Evolutionary conservation across 2,113 vertebrate genomes (phyloP), one percentile per base, ranked within the genome.

Genomic region (Cichladusa arquata): DNA sequence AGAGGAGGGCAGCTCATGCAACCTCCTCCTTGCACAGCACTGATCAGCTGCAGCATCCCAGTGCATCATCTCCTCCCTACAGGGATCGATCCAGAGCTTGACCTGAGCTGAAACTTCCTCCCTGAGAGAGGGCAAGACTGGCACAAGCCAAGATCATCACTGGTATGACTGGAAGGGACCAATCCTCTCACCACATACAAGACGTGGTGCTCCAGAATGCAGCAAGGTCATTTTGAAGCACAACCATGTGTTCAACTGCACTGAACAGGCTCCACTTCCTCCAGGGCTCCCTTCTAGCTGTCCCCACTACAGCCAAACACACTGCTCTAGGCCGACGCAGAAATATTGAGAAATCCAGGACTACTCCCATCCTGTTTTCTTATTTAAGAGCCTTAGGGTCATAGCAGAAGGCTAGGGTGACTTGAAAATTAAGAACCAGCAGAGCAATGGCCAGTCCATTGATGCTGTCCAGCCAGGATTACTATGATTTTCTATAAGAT

Each of bases 111-210:
- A 91, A n/a, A 80, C 19, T 78, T 54, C 64, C 66, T 17, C n/a
- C 29, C 73, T 74, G 40, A 33, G 47, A 74, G 31, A 45, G 48
- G 12, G 20, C 2, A 3, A 45, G 31, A 57, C 54, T 69, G 50
- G 51, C 58, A 87, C 0, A 5, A 29, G 72, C 56, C 0, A 0
- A 71, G 42, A 15, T 71, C 47, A 29, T 47, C 0, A 0, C 29
- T 8, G 2, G 14, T n/a, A 38, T 66, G 72, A 85, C 33, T 56
- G 11, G 40, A 88, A 38, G 31, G 36, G 50, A 73, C 15, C 1
- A 0, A 29, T 90, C 54, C 47, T 66, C 38, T 42, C 58, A 76
- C 24, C 2, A 12, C 64, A 85, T 15, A 40, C 8, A 56, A 44
- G 44, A 42, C 0, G 0, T 28, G n/a, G 54, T 73, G 54, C 34